These are phyloP conservation scores for Pithys albifrons DNA, from an alignment of 2,113 vertebrate genomes.

Conservation along the genomic window DNA sequence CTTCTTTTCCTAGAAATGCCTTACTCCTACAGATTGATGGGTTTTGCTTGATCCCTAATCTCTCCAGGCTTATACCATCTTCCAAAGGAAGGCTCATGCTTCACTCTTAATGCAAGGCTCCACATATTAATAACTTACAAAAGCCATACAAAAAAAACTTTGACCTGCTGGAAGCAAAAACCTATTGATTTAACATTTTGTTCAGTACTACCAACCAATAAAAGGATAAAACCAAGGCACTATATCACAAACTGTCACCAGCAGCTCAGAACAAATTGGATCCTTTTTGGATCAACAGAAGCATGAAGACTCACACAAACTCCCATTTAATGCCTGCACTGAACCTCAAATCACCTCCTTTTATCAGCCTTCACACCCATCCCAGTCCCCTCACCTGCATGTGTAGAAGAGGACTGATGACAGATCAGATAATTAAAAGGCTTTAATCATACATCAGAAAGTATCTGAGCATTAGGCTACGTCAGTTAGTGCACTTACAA, in stretches of 20 bases:
- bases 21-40: not conserved
- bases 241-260: not conserved
- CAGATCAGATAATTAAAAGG: not conserved
- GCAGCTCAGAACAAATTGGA: not conserved
- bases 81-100: not conserved
- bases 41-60: not conserved
- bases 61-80: not conserved
- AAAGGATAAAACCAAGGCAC: not conserved
- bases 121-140: not conserved
- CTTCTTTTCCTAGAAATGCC: not conserved
- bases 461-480: not conserved
- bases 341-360: not conserved
- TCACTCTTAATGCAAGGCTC: not conserved
- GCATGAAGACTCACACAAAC: not conserved
- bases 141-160: not conserved
- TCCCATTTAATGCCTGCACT: not conserved
- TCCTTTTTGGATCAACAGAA: not conserved
- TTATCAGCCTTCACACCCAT: not conserved
- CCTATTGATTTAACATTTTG: slow-evolving; percentile 23
- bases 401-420: not conserved
- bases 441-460: not conserved
- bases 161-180: not conserved
- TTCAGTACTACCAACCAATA: not conserved
- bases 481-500: not conserved
- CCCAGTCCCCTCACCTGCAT: not conserved